phyloP scores from a whole-genome alignment of 1,140 invertebrate species.

The Trichomalopsis sarcophagae region DNA sequence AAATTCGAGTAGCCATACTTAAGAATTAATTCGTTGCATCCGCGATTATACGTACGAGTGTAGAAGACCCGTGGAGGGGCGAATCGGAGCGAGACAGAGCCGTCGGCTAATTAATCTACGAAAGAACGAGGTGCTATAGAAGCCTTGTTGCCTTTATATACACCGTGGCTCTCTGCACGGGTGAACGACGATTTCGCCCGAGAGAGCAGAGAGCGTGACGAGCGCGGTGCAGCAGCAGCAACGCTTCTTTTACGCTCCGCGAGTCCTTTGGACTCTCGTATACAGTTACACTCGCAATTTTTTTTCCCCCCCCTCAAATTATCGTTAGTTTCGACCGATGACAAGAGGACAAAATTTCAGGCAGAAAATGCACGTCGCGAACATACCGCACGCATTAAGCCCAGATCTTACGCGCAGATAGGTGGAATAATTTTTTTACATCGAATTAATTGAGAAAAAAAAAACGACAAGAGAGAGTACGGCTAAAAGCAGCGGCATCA shows the following conservation, averaged over 20 bases:
- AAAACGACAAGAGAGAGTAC: too few species aligned
- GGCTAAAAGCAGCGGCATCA: background rate
- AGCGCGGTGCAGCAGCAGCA: background rate
- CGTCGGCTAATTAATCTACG: background rate
- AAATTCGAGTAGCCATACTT: too few species aligned
- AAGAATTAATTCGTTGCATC: too few species aligned
- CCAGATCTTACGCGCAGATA: background rate
- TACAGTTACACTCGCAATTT: background rate
- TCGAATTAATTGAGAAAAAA: background rate
- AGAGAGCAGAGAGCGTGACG: background rate
- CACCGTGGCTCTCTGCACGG: background rate
- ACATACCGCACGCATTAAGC: slow-evolving; percentile 9
- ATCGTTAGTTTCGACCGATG: too few species aligned
- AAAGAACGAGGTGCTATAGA: background rate
- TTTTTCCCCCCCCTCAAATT: too few species aligned
- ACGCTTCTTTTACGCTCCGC: background rate
- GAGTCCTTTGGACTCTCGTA: too few species aligned
- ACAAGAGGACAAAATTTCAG: too few species aligned
- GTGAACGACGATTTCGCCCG: background rate
- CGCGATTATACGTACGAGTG: too few species aligned
- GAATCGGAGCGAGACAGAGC: background rate
- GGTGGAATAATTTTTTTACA: background rate
- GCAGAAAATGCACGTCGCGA: slow-evolving; percentile 18
- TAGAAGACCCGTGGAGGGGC: too few species aligned
- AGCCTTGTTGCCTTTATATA: background rate